These are phyloP conservation scores for Gastrophysa polygoni DNA, from an alignment of 2,888 invertebrate species.

Conservation along the genomic window DNA sequence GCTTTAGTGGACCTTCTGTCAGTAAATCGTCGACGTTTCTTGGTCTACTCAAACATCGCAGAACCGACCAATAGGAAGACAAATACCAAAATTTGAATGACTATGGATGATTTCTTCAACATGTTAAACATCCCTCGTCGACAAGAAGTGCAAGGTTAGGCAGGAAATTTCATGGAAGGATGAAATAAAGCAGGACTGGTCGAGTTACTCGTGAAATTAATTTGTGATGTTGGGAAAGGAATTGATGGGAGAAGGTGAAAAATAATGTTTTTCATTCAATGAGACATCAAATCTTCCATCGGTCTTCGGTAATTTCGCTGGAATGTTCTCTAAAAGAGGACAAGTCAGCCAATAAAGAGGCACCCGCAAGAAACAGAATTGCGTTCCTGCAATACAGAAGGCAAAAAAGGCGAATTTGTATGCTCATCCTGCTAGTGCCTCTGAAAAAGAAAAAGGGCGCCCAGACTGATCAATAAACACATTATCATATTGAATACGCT, in stretches of 20 bases:
- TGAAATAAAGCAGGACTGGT: too few species aligned
- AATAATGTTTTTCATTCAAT: neutral
- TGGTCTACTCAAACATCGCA: conserved; percentile 44
- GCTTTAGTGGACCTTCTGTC: conserved; percentile 52
- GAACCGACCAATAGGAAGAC: conserved; percentile 51
- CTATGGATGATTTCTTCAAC: too few species aligned
- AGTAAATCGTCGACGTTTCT: conserved; percentile 34
- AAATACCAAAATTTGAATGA: conserved; percentile 45
- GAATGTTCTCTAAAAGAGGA: conserved; percentile 25
- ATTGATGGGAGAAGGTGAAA: neutral
- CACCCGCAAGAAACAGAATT: conserved; percentile 57
- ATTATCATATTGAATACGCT: neutral
- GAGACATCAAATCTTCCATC: conserved; percentile 53
- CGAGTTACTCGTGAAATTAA: too few species aligned
- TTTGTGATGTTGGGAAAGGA: too few species aligned
- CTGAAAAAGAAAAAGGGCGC: conserved; percentile 71
- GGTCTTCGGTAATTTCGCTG: conserved; percentile 48
- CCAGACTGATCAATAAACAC: conserved; percentile 59
- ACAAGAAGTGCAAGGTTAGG: too few species aligned
- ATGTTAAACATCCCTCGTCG: too few species aligned
- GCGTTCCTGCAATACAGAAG: conserved; percentile 48
- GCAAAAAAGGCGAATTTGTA: conserved; percentile 57
- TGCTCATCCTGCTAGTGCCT: conserved; percentile 83
- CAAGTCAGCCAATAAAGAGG: conserved; percentile 54
- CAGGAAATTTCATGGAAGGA: too few species aligned